These are phyloP conservation scores for Coleophora deauratella DNA, from an alignment of 2,888 invertebrate species.

Conservation along the genomic window DNA sequence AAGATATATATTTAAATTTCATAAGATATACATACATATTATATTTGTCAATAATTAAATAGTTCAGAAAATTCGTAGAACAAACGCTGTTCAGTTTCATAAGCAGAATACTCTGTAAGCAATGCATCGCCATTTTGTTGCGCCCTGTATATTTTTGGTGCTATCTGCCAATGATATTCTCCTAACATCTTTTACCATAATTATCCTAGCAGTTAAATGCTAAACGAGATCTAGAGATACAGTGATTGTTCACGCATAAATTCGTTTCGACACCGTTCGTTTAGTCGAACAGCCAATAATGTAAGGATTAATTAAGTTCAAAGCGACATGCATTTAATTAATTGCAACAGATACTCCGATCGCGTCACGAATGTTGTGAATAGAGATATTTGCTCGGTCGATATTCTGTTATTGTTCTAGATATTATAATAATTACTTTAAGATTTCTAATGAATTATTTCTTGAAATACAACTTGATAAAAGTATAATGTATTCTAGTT, in stretches of 20 bases:
- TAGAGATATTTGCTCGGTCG: constrained; percentile 23
- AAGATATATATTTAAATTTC: too few relatives aligned
- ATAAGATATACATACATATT: too few relatives aligned
- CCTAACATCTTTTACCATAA: constrained; percentile 28
- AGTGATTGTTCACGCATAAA: constrained; percentile 6
- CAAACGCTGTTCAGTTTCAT: not conserved
- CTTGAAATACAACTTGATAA: too few relatives aligned
- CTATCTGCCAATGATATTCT: constrained; percentile 25
- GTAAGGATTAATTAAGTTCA: constrained; percentile 8
- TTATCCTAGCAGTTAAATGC: constrained; percentile 28
- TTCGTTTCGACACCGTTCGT: constrained; percentile 4
- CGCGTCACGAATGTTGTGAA: constrained; percentile 17
- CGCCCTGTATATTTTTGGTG: too few relatives aligned
- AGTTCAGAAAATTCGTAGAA: not conserved
- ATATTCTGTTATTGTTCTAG: too few relatives aligned
- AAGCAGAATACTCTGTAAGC: too few relatives aligned
- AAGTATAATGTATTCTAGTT: too few relatives aligned
- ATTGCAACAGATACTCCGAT: constrained; percentile 3
- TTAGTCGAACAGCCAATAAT: not conserved
- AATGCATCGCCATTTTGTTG: too few relatives aligned
- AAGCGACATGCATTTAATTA: constrained; percentile 14
- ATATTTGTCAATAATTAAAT: too few relatives aligned
- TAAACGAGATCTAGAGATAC: constrained; percentile 15
- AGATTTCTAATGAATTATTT: too few relatives aligned
- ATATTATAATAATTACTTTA: too few relatives aligned